Conservation (phyloP, 2,888 invertebrate species). For the Lithophane semibrunnea region DNA sequence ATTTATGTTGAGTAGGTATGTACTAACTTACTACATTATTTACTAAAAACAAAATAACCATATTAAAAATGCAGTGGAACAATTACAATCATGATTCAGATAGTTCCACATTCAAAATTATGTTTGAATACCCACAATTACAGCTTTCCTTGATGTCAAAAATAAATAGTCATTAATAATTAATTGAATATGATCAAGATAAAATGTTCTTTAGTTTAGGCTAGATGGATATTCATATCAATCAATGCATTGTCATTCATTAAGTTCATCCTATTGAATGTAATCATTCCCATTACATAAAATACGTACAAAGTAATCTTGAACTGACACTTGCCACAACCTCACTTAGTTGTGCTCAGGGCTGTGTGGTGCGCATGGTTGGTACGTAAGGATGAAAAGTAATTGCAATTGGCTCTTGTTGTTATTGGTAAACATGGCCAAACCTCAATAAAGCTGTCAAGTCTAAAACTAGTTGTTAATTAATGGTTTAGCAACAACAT, state of each 20-base stretch:
- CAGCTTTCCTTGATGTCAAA: neutral
- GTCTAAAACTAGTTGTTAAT: neutral
- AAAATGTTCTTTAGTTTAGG: neutral
- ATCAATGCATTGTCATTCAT: neutral
- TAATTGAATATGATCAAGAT: neutral
- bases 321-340: neutral
- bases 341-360: neutral
- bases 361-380: neutral
- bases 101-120: neutral
- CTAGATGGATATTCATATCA: neutral
- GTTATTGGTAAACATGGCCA: neutral
- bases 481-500: neutral
- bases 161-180: neutral
- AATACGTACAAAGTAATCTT: neutral
- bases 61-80: neutral
- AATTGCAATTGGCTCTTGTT: no score
- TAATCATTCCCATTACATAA: neutral
- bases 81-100: neutral
- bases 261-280: neutral
- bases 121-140: neutral
- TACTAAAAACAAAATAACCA: neutral
- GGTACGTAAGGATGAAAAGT: neutral
- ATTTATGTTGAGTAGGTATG: neutral
- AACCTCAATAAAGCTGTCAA: neutral
- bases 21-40: neutral